Percentiles rank a stretch among this genome's conserved stretches.
Conservation (phyloP, 2,797 vertebrate genomes). For the Phoxinus dragarum region DNA sequence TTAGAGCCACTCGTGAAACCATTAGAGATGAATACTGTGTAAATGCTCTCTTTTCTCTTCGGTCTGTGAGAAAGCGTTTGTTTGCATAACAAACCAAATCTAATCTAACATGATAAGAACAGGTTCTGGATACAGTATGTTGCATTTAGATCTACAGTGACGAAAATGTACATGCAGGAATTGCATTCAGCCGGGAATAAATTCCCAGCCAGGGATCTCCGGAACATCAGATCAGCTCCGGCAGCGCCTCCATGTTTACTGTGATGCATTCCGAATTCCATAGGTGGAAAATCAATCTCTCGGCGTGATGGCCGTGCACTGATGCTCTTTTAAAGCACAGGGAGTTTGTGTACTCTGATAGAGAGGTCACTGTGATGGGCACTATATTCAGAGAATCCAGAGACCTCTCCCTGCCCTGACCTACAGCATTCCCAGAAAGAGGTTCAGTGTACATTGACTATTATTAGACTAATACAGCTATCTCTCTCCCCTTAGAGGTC, state of each 20-base stretch:
- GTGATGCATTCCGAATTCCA: slow-evolving; percentile 48
- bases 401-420: slow-evolving; percentile 80
- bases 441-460: slow-evolving; percentile 78
- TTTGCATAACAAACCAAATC: slow-evolving; percentile 13
- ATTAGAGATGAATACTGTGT: slow-evolving; percentile 34
- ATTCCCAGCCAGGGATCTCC: background rate
- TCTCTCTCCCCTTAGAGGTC: slow-evolving; percentile 86
- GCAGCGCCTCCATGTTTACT: slow-evolving; percentile 38
- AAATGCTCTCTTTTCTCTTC: background rate
- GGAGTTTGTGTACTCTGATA: slow-evolving; percentile 53
- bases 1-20: slow-evolving; percentile 51
- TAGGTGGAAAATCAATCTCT: slow-evolving; percentile 53
- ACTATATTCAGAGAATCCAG: slow-evolving; percentile 63
- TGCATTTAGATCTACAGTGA: background rate
- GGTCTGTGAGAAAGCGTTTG: background rate
- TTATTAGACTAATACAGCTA: slow-evolving; percentile 82
- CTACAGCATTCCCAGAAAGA: slow-evolving; percentile 88
- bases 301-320: slow-evolving; percentile 35
- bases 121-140: background rate
- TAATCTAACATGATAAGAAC: background rate
- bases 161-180: background rate
- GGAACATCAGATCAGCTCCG: background rate
- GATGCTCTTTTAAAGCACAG: slow-evolving; percentile 54
- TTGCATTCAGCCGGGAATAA: slow-evolving; percentile 2
- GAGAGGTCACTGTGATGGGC: slow-evolving; percentile 53